Evolutionary conservation across 2,888 invertebrate genomes (phyloP).

Genomic region (Patella caerulea): DNA sequence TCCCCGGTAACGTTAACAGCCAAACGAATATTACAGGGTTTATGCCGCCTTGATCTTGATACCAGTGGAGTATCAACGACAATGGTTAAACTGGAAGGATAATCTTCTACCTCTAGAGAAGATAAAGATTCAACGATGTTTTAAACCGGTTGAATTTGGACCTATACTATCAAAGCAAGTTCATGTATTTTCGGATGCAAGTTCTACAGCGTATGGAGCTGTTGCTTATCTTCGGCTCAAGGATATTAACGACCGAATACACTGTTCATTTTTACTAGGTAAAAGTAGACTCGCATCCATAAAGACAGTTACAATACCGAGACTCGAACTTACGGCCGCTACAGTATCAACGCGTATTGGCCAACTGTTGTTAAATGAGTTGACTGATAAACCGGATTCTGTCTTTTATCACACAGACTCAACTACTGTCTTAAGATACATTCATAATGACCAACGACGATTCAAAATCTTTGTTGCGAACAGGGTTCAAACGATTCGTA

Average conservation of each 20-base stretch:
- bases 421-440: slow-evolving; percentile 12
- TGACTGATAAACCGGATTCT: not conserved
- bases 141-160: slow-evolving; percentile 19
- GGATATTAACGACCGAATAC: not conserved
- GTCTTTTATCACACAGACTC: slow-evolving; percentile 8
- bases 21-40: slow-evolving; percentile 7
- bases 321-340: slow-evolving; percentile 24
- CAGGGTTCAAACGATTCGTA: not conserved
- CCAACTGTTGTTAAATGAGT: not conserved
- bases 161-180: not conserved
- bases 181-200: slow-evolving; percentile 25
- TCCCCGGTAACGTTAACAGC: slow-evolving; percentile 15
- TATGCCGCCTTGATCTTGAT: not conserved
- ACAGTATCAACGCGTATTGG: slow-evolving; percentile 1
- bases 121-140: slow-evolving; percentile 11
- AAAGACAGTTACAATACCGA: slow-evolving; percentile 17
- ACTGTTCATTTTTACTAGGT: slow-evolving; percentile 18
- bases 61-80: not conserved
- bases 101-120: not conserved
- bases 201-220: slow-evolving; percentile 14
- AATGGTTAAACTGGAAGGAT: slow-evolving; percentile 14
- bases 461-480: slow-evolving; percentile 23
- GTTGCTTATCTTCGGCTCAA: slow-evolving; percentile 16
- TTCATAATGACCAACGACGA: slow-evolving; percentile 7
- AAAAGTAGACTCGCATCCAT: slow-evolving; percentile 16